Evolutionary conservation across 2,888 invertebrate genomes (phyloP).

Genomic region (Frankliniella fusca): DNA sequence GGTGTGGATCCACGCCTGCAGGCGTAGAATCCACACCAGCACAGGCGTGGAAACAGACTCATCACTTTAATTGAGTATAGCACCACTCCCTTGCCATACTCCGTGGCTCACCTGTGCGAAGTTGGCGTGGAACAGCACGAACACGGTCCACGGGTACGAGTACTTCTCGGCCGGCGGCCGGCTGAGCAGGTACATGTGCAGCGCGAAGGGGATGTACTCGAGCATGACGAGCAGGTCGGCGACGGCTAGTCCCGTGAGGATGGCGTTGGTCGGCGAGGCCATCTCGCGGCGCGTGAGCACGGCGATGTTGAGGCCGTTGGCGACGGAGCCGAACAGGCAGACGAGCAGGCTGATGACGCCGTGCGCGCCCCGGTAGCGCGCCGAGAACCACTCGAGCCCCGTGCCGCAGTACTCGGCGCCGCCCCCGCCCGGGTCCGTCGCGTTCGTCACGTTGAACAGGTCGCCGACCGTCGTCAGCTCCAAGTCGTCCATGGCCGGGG

Average conservation of each 20-base stretch:
- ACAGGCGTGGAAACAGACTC: too few species aligned
- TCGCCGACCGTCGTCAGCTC: neutral
- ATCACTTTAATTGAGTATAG: too few species aligned
- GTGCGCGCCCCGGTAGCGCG: slow-evolving; percentile 68
- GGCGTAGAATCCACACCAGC: too few species aligned
- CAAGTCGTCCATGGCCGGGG: slow-evolving; percentile 9
- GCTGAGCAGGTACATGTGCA: slow-evolving; percentile 66
- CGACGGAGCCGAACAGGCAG: slow-evolving; percentile 83
- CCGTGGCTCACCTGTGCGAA: slow-evolving; percentile 62
- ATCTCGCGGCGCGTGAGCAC: slow-evolving; percentile 86
- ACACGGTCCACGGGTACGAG: slow-evolving; percentile 46
- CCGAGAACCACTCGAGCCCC: slow-evolving; percentile 58
- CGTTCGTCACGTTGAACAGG: slow-evolving; percentile 1
- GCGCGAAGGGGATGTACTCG: slow-evolving; percentile 86
- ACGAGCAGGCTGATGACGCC: slow-evolving; percentile 82
- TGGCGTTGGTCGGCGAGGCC: slow-evolving; percentile 86
- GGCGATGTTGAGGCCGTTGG: slow-evolving; percentile 87
- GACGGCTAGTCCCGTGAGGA: slow-evolving; percentile 83
- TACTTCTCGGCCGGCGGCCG: slow-evolving; percentile 33
- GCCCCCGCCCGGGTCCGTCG: neutral
- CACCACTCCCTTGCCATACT: too few species aligned
- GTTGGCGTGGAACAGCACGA: slow-evolving; percentile 82
- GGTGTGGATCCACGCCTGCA: too few species aligned
- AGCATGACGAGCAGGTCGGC: slow-evolving; percentile 93
- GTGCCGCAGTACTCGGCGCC: slow-evolving; percentile 50